Conservation (phyloP, 2,888 invertebrate species). For the Drosophila formosana region DNA sequence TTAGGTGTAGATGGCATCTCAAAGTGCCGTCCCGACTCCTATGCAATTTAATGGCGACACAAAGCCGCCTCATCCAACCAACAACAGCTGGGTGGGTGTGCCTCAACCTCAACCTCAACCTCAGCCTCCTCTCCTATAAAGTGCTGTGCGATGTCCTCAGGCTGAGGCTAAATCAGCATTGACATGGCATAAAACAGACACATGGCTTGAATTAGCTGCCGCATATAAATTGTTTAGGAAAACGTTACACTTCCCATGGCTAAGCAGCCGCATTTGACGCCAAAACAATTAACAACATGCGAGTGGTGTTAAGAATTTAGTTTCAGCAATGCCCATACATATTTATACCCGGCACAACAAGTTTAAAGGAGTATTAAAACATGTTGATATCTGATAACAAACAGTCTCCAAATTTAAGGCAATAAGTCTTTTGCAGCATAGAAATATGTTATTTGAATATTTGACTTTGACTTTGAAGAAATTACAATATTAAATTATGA, state of each 20-base stretch:
- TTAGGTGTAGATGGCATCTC: conserved; percentile 77
- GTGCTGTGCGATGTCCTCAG: not conserved
- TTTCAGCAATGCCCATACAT: not conserved
- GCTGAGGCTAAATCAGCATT: conserved; percentile 24
- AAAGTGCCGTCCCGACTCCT: conserved; percentile 66
- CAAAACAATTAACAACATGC: conserved; percentile 29
- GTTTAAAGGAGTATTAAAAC: not conserved
- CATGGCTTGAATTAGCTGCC: conserved; percentile 15
- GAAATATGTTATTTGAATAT: too few species aligned
- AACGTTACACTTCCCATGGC: conserved; percentile 27
- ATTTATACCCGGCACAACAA: not conserved
- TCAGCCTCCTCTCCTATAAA: not conserved
- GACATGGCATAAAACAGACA: not conserved
- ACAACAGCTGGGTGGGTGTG: conserved; percentile 30
- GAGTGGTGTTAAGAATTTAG: conserved; percentile 7
- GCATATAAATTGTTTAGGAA: conserved; percentile 14
- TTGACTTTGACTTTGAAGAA: too few species aligned
- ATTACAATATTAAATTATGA: too few species aligned
- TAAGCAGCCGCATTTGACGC: conserved; percentile 1
- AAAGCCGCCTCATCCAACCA: conserved; percentile 8
- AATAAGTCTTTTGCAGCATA: too few species aligned
- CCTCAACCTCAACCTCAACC: conserved; percentile 18
- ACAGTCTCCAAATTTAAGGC: too few species aligned
- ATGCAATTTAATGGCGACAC: conserved; percentile 53
- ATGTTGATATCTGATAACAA: not conserved